A percentile compares a stretch with the other conserved stretches of the same genome.
Evolutionary conservation across 2,888 invertebrate genomes (phyloP).

Genomic region (Tyria jacobaeae): DNA sequence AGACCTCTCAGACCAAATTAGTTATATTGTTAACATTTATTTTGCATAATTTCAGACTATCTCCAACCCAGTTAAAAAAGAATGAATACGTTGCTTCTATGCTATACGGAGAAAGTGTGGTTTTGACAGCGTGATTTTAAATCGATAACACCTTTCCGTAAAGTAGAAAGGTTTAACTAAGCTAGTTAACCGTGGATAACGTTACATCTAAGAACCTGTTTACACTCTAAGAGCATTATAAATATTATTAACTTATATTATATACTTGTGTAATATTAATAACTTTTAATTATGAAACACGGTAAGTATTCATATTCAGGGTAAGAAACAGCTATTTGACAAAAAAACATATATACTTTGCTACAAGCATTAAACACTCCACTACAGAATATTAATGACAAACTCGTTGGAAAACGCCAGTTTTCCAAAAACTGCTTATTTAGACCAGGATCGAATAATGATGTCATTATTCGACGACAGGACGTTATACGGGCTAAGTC

Average conservation of each 20-base stretch:
- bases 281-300: too few species aligned
- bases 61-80: background rate
- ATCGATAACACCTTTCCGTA: constrained; percentile 2
- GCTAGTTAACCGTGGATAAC: constrained; percentile 1
- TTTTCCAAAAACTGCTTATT: constrained; percentile 36
- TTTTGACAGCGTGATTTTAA: constrained; percentile 7
- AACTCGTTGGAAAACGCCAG: constrained; percentile 28
- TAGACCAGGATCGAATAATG: constrained; percentile 63
- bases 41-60: background rate
- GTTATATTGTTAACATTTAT: background rate
- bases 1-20: too few species aligned
- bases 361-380: constrained; percentile 11
- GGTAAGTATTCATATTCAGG: constrained; percentile 1
- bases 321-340: constrained; percentile 19
- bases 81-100: background rate
- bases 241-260: background rate
- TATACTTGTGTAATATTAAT: too few species aligned
- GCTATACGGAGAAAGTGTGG: constrained; percentile 1
- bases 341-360: constrained; percentile 11
- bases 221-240: background rate
- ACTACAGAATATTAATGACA: constrained; percentile 27
- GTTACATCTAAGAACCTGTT: background rate
- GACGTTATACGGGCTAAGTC: constrained; percentile 68
- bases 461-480: too few species aligned
- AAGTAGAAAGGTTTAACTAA: constrained; percentile 15